Base-by-base conservation (phyloP, 1,140 invertebrate species). In the Euura saliciscinereae region DNA sequence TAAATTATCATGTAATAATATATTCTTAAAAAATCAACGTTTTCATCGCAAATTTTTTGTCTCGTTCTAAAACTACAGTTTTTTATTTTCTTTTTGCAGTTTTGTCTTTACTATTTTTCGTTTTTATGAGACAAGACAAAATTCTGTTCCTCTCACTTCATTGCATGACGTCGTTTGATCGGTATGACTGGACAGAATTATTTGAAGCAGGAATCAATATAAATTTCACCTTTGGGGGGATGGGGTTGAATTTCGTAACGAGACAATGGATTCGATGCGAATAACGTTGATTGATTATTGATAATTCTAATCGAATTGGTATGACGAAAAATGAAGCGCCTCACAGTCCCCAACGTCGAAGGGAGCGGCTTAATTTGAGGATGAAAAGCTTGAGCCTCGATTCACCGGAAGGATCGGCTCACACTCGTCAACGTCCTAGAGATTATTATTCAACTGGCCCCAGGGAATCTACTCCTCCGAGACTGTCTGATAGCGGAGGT, bases 381-480 rank as follows among this genome's bases (percentile, higher is more conserved):
- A 98, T 98, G 97, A 99, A 99, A 91, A 97, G 96, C 84, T 92
- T 99, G 78, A 98, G 97, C 64, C 87, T 99, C 90, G 97, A 99
- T 86, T 97, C 96, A 8, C 96, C 97, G 42, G 97, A 99, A 87
- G 95, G 95, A 71, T 93, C 95, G 28, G 95, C 97, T 86, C 94
- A 95, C 80, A 90, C 91, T 65, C 93, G 96, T 78, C 90, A 95
- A 79, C 90, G 94, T 11, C 90, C 92, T 6, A 83, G 87, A 73
- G 86, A 85, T 78, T 89, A 89, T 70, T 88, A 89, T 73, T 79
- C 85, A 59, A 79, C 85, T 68, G 86, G 87, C 45, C 84, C 86
- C 66, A 85, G 89, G 74, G 89, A 90, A 78, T 83, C 87, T 6
- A 87, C 88, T 75, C 84, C 89, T 65, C 84, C 89, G 68, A 76